These are phyloP conservation scores for Engystomops pustulosus DNA, from an alignment of 2,113 vertebrate species.

Conservation along the genomic window DNA sequence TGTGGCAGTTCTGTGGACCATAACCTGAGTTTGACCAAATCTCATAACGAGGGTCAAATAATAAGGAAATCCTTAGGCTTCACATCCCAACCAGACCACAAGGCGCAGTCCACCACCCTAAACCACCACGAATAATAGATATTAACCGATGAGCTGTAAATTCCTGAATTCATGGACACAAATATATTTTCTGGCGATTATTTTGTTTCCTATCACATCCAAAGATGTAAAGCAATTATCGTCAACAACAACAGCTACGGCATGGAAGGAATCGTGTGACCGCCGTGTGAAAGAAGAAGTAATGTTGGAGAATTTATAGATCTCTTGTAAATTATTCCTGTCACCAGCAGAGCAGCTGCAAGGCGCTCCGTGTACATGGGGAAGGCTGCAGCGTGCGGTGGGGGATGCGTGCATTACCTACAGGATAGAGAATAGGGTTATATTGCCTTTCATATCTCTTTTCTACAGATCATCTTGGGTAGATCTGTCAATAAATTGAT, in stretches of 20 bases:
- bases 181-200: neutral
- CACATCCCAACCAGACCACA: too few relatives aligned
- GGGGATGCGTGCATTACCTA: neutral
- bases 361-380: neutral
- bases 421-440: neutral
- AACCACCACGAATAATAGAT: too few relatives aligned
- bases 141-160: too few relatives aligned
- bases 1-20: too few relatives aligned
- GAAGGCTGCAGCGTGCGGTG: neutral
- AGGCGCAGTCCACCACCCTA: too few relatives aligned
- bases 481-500: too few relatives aligned
- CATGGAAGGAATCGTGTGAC: neutral
- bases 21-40: too few relatives aligned
- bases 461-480: too few relatives aligned
- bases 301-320: slow-evolving; percentile 21
- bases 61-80: too few relatives aligned
- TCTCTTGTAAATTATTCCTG: slow-evolving; percentile 2
- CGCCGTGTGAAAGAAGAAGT: neutral
- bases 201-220: neutral
- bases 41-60: too few relatives aligned
- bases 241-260: slow-evolving; percentile 4
- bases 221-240: neutral
- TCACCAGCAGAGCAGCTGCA: neutral
- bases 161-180: too few relatives aligned
- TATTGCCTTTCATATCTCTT: too few relatives aligned